Evolutionary conservation across 2,113 vertebrate genomes (phyloP), one percentile per base, ranked within the genome.

Genomic region (Mesitornis unicolor): DNA sequence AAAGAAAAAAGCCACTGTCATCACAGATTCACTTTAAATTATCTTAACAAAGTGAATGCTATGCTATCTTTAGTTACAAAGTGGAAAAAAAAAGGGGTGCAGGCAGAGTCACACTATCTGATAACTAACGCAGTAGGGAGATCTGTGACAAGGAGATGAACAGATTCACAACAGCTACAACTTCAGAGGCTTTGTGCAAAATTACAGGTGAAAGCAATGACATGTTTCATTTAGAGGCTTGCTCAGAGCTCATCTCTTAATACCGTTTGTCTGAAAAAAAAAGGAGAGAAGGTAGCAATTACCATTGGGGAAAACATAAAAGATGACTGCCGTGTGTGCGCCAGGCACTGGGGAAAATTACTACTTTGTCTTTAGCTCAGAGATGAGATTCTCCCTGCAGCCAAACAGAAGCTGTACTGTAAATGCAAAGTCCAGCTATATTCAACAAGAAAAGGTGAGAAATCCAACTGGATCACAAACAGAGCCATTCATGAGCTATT

Each of bases 231-330:
- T 94, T 84, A 94, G 48, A 96, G 69, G 50, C 79, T 89, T 94
- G 83, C 90, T 91, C 90, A 85, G 85, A 97, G 79, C 88, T 84
- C 89, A 90, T 90, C 70, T 90, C 56, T 75, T 90, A 95, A 81
- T 78, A 74, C 51, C 85, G 65, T 95, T 89, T 94, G 61, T 93
- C 53, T 94, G 57, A 38, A 83, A 25, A 86, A 84, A 50, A 26
- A 69, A 61, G 51, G 71, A 90, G 45, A 80, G 82, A 93, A 95
- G 78, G 92, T 87, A 95, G 95, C 95, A 97, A 97, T 97, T 97
- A 97, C 94, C 79, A 64, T 47, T 91, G 87, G 79, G 81, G 51
- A 91, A 96, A 96, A 88, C 92, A 96, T 75, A 96, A 91, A 97
- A 92, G 93, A 92, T 90, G 65, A 97, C 73, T 95, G 76, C 87